Conservation (phyloP, 2,888 invertebrate species). For the Hemithea aestivaria region DNA sequence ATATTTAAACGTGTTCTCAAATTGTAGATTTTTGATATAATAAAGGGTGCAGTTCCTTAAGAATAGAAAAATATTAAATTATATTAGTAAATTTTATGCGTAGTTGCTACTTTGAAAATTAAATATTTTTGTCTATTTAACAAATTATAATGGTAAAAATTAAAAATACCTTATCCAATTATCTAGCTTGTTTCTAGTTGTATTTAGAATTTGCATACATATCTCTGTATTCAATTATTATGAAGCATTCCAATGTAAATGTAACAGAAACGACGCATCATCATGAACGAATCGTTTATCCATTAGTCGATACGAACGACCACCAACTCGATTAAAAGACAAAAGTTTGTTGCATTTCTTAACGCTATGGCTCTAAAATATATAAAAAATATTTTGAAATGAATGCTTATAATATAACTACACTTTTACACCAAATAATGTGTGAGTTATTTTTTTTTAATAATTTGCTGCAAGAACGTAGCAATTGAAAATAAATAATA, state of each 20-base stretch:
- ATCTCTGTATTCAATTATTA: constrained; percentile 62
- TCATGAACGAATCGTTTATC: constrained; percentile 22
- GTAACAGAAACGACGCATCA: constrained; percentile 35
- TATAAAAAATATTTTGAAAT: too few species aligned
- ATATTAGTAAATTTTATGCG: constrained; percentile 22
- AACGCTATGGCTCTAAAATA: too few species aligned
- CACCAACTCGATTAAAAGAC: too few species aligned
- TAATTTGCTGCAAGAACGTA: too few species aligned
- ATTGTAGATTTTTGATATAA: neutral
- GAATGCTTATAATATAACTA: too few species aligned
- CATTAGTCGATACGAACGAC: constrained; percentile 6
- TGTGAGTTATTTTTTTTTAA: too few species aligned
- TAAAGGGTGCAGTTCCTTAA: constrained; percentile 18
- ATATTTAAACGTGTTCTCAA: constrained; percentile 2
- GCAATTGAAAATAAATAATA: too few species aligned
- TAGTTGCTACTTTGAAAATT: constrained; percentile 13
- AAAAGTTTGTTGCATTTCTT: too few species aligned
- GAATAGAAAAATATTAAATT: constrained; percentile 21
- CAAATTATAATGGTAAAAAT: constrained; percentile 29
- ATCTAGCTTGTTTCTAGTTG: constrained; percentile 49
- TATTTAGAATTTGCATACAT: constrained; percentile 51
- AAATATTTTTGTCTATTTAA: constrained; percentile 20
- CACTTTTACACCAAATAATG: too few species aligned
- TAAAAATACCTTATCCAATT: constrained; percentile 22
- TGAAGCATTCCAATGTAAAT: constrained; percentile 68